Evolutionary conservation across 2,888 invertebrate species (phyloP).

Genomic region (Argyresthia albistria): DNA sequence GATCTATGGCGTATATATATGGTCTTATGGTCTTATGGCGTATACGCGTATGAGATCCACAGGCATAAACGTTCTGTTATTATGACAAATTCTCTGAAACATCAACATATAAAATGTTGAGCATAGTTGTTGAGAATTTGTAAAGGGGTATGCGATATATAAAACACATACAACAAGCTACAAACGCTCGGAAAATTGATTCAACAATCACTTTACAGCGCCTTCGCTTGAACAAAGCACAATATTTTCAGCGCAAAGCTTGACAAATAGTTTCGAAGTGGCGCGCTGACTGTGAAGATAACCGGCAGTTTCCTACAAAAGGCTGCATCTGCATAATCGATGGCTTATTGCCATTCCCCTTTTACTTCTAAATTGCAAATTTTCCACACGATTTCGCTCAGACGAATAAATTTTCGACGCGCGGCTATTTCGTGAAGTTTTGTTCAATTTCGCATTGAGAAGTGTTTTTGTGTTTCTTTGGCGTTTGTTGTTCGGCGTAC

Average conservation of each 20-base stretch:
- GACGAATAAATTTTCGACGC: slow-evolving; percentile 62
- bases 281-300: slow-evolving; percentile 57
- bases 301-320: slow-evolving; percentile 57
- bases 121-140: not conserved
- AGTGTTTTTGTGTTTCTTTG: not conserved
- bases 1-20: no score
- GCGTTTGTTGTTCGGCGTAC: no score
- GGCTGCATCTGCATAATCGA: slow-evolving; percentile 69
- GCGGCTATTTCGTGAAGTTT: slow-evolving; percentile 16
- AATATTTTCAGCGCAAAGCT: slow-evolving; percentile 32
- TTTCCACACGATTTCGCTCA: slow-evolving; percentile 67
- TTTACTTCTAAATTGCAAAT: slow-evolving; percentile 72
- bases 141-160: not conserved
- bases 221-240: slow-evolving; percentile 20
- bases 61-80: no score
- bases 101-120: not conserved
- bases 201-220: not conserved
- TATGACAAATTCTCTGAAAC: no score
- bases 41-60: not conserved
- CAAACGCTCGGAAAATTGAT: not conserved
- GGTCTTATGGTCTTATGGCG: not conserved
- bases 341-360: slow-evolving; percentile 68
- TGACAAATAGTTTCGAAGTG: slow-evolving; percentile 55
- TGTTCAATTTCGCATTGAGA: not conserved
- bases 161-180: not conserved